phyloP scores from a whole-genome alignment of 2,113 vertebrate genomes.

The Heteronetta atricapilla region DNA sequence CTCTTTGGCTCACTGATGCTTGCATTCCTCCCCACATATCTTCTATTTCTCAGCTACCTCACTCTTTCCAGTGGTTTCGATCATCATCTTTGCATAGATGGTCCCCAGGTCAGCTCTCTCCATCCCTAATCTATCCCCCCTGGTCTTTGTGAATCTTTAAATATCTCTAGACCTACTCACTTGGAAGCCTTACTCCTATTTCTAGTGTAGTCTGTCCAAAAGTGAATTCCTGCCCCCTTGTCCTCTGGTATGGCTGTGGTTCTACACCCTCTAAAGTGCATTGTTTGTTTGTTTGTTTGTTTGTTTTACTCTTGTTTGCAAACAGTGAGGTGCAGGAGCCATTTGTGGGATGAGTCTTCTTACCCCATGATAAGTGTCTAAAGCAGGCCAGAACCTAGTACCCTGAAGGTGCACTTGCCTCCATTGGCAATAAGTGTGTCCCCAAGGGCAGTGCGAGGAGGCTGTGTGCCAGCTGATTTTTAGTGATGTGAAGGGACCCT shows the following conservation, averaged over 20 bases:
- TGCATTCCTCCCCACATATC: rapidly evolving
- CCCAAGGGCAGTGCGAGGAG: background rate
- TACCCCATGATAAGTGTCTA: background rate
- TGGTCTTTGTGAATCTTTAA: background rate
- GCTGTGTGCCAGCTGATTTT: background rate
- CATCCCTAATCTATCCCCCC: background rate
- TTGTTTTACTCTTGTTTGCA: background rate
- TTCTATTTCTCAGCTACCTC: background rate
- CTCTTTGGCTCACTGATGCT: background rate
- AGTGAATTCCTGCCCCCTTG: background rate
- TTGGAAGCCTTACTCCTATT: background rate
- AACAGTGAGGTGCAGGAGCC: background rate
- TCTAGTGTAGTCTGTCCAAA: background rate
- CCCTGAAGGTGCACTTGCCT: background rate
- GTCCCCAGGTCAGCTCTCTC: background rate
- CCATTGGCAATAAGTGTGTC: background rate
- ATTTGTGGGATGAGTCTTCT: background rate
- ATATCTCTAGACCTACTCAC: background rate
- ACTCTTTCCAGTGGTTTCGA: background rate
- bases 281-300: background rate
- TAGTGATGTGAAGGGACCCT: background rate
- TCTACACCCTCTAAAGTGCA: background rate
- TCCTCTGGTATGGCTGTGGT: background rate
- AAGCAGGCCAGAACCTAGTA: background rate
- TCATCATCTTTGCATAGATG: background rate